Evolutionary conservation across 1,140 invertebrate genomes (phyloP).

Genomic region (Xylocopa sonorina): DNA sequence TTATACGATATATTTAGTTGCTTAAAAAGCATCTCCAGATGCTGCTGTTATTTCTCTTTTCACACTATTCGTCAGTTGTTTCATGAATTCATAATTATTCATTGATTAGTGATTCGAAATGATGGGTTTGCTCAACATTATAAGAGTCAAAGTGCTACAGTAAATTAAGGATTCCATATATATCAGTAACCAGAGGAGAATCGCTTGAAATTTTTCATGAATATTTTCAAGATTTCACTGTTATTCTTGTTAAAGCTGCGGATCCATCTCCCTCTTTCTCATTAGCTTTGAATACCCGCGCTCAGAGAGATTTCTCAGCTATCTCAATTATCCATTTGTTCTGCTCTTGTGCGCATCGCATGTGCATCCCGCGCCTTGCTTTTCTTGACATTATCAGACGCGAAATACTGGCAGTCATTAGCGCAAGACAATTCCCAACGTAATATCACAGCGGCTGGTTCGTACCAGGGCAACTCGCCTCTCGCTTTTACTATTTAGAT

Average conservation of each 20-base stretch:
- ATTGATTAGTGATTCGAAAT: no score
- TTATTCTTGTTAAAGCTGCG: slow-evolving; percentile 46
- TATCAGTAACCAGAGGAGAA: neutral
- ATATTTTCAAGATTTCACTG: slow-evolving; percentile 2
- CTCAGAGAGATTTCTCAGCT: slow-evolving; percentile 26
- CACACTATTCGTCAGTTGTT: no score
- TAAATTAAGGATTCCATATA: no score
- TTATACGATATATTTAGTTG: no score
- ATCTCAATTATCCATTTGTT: slow-evolving; percentile 57
- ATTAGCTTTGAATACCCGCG: slow-evolving; percentile 37
- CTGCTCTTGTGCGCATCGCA: slow-evolving; percentile 37
- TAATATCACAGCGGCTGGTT: neutral
- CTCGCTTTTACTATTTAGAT: neutral
- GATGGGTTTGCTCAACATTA: no score
- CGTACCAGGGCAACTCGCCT: neutral
- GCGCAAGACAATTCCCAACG: neutral
- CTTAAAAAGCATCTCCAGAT: no score
- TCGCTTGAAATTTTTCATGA: neutral
- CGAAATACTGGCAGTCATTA: slow-evolving; percentile 22
- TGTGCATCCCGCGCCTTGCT: slow-evolving; percentile 17
- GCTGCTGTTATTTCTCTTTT: no score
- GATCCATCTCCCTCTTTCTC: no score
- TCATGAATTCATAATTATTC: no score
- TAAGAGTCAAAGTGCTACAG: no score
- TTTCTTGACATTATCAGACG: slow-evolving; percentile 18